Evolutionary conservation across 2,888 invertebrate genomes (phyloP), one percentile per base, ranked within the genome.

Genomic region (Helicoverpa assulta): DNA sequence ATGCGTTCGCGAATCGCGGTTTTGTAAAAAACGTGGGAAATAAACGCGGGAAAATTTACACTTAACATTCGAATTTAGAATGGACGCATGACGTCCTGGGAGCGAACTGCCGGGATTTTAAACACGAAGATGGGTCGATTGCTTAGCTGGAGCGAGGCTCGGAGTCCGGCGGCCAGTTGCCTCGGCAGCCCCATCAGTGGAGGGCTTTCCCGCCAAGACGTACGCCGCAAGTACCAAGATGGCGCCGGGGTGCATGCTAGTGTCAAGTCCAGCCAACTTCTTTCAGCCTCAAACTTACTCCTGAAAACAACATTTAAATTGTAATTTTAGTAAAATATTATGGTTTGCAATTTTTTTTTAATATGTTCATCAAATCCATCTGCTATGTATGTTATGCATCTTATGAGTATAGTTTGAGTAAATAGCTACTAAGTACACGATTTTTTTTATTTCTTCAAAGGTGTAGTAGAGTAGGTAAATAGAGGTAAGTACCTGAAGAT

Each of bases 191-290:
- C 90, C 86, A 89, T 86, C 19, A 90, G 71, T 0, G 90, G 87
- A 0, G 89, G 88, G 40, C 85, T 83, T 75, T 90, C 90, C 12
- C 95, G 92, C 95, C 95, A 95, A 2, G 94, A 90, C 0, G 91
- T 95, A 5, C 94, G 91, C 8, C 95, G 89, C 54, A 94, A 80
- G 73, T 94, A 95, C 95, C 95, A 95, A 50, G 92, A 90, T 54
- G 90, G 91, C 62, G 90, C 88, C n/a, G 92, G 89, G 16, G 90
- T 77, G 76, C 89, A 91, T 1, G 91, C 88, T 12, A 93, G 77
- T 58, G 90, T 89, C 61, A 94, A 79, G 47, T 93, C 89, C n/a
- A 91, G 67, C 89, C 90, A 90, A 79, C 75, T 88, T 59, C 80
- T 88, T 59, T 89, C 91, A 4, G 79, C 67, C 62, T 89, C 88